A percentile compares a stretch with the other conserved stretches of the same genome.
Evolutionary conservation across 2,888 invertebrate genomes (phyloP).

Genomic region (Dasypolia templi): DNA sequence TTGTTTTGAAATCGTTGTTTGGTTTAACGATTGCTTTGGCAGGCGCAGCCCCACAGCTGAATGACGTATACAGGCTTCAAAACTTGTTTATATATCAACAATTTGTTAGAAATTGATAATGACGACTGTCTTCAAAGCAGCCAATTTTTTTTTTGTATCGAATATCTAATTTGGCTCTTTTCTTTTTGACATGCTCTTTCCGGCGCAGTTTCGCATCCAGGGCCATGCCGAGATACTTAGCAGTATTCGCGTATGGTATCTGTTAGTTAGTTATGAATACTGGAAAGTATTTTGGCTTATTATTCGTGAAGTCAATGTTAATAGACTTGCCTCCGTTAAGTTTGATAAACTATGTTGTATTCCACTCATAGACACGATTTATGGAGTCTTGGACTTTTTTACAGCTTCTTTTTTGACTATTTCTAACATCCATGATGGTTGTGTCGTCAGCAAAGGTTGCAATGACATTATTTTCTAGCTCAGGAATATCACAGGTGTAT

Average conservation of each 20-base stretch:
- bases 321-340: neutral
- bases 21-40: neutral
- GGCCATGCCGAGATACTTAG: too few species aligned
- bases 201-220: too few species aligned
- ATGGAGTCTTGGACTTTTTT: neutral
- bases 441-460: too few species aligned
- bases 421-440: neutral
- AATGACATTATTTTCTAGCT: too few species aligned
- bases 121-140: too few species aligned
- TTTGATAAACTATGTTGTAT: neutral
- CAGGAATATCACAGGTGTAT: neutral
- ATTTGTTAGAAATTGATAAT: too few species aligned
- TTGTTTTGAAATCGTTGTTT: too few species aligned
- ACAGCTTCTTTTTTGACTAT: neutral
- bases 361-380: neutral
- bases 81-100: neutral
- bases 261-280: neutral
- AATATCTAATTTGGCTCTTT: too few species aligned
- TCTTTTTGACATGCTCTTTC: too few species aligned
- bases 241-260: too few species aligned
- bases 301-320: neutral
- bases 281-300: neutral
- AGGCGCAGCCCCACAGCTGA: too few species aligned
- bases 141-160: too few species aligned
- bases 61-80: neutral